These are phyloP conservation scores for Meriones unguiculatus DNA, from an alignment of 2,113 vertebrate species.

Conservation along the genomic window DNA sequence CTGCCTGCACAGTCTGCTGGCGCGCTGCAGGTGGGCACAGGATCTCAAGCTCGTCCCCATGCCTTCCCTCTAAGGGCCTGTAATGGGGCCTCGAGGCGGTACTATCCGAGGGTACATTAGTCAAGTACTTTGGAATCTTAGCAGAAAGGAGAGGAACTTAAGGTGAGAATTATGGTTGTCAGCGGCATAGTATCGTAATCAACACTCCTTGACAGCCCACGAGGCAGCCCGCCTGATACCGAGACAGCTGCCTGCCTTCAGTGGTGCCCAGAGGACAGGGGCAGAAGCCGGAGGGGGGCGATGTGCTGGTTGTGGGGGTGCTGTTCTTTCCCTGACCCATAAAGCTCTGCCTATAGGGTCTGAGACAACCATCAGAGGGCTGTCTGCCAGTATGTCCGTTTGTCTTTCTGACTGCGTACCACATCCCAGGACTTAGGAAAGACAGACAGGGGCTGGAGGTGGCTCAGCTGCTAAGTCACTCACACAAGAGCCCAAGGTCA, in stretches of 20 bases:
- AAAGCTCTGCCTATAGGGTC: not conserved
- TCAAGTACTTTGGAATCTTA: slow-evolving; percentile 46
- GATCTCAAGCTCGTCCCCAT: accelerated
- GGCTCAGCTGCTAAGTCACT: not conserved
- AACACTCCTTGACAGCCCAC: not conserved
- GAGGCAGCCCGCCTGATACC: accelerated
- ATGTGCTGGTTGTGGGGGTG: not conserved
- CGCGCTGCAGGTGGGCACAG: accelerated
- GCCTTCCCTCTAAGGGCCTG: not conserved
- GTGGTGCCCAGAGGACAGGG: not conserved
- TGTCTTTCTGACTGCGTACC: not conserved
- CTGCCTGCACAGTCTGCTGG: not conserved
- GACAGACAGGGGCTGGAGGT: not conserved
- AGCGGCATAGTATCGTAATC: not conserved
- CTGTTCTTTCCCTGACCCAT: not conserved
- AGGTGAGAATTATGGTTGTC: slow-evolving; percentile 43
- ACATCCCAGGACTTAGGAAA: not conserved
- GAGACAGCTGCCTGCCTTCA: not conserved
- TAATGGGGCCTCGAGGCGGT: not conserved
- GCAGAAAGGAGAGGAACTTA: slow-evolving; percentile 45
- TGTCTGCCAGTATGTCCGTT: accelerated
- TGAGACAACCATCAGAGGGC: accelerated
- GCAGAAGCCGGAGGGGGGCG: accelerated
- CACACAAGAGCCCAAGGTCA: not conserved
- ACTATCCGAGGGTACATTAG: not conserved